These are phyloP conservation scores for Nesoenas mayeri DNA, from an alignment of 2,113 vertebrate genomes.

Conservation along the genomic window DNA sequence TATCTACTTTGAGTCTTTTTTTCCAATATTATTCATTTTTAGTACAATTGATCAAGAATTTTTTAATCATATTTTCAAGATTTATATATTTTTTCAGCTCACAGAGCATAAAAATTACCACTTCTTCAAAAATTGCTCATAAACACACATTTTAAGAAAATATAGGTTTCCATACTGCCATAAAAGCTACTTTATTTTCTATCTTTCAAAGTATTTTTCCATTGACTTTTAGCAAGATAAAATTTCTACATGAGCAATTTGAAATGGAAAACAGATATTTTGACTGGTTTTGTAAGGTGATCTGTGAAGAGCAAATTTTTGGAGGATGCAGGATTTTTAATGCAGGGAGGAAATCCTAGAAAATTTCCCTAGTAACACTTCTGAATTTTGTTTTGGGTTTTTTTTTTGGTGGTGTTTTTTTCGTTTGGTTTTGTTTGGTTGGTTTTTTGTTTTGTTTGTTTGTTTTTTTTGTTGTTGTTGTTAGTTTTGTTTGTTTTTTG, in stretches of 20 bases:
- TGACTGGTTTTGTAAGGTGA: background rate
- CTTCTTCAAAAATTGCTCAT: background rate
- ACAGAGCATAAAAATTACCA: background rate
- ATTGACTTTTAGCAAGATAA: background rate
- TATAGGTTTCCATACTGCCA: background rate
- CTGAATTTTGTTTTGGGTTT: background rate
- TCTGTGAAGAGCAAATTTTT: background rate
- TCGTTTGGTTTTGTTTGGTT: too few species aligned
- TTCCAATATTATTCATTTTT: slow-evolving; percentile 4
- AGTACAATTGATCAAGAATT: background rate
- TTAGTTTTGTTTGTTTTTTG: too few species aligned
- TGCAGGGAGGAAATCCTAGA: background rate
- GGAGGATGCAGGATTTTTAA: background rate
- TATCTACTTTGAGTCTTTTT: background rate
- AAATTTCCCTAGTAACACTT: background rate
- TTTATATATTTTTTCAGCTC: background rate
- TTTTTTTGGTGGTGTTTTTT: background rate
- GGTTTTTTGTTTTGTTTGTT: too few species aligned
- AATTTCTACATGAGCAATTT: background rate
- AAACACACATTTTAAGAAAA: background rate
- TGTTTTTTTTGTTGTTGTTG: too few species aligned
- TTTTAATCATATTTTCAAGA: background rate
- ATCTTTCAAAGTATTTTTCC: background rate
- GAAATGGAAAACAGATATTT: background rate
- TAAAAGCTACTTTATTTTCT: background rate